Base-by-base conservation (phyloP, 1,140 invertebrate genomes). In the Andricus grossulariae region DNA sequence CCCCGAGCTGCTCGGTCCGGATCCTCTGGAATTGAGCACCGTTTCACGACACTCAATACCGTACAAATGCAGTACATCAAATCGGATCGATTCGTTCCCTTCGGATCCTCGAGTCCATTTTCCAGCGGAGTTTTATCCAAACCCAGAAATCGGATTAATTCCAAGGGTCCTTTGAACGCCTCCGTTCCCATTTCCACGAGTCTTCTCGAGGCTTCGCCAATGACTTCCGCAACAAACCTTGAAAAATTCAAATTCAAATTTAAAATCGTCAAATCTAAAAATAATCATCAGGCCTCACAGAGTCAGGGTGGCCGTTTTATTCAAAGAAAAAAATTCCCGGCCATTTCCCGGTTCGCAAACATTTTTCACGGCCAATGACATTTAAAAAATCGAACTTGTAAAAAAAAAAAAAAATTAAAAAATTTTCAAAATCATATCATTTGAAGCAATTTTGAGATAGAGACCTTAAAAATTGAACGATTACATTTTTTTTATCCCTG, bases 21-120 rank as follows among this genome's bases (percentile, higher is more conserved):
- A 89, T 96, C 96, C 55, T 95, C 95, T 0, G 97, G 97, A 92
- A 96, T 96, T 1, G 94, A 93, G 85, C 96, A 97, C 18, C 97
- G 93, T 89, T 97, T 98, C 1, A 97, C 94, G 11, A 97, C 95
- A 82, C 96, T 96, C 21, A 97, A 88, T 0, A 97, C 92, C 6
- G 96, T 93, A 78, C 95, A 95, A 51, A 97, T 91, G 80, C 95
- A 96, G 87, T 93, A 94, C 70, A 93, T 91, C 2, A 96, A 90
- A 90, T 95, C 92, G 16, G 92, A 91, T 49, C 94, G 92, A 82
- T 93, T 95, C 82, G 82, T 91, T 5, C 93, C 93, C 78, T 92
- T 92, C 0, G 91, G 90, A 87, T 95, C 94, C 52, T 93, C 93
- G 86, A 93, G 86, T 90, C 91, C 88, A 88, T 93, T 89, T 89